Percentiles rank a stretch among this genome's conserved stretches.
phyloP scores from a whole-genome alignment of 2,113 vertebrate species.

The Octodon degus region DNA sequence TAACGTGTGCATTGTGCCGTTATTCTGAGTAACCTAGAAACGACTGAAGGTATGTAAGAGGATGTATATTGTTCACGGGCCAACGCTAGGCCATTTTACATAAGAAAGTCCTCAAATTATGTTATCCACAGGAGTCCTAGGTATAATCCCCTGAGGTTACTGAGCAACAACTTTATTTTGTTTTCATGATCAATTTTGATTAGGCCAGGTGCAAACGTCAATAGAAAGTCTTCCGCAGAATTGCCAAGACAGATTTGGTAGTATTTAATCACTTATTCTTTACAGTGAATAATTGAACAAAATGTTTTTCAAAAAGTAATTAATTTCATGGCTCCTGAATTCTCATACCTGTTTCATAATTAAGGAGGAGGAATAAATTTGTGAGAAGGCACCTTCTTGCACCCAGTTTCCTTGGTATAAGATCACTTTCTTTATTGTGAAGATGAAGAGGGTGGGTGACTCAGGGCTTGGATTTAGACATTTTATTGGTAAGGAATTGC shows the following conservation, averaged over 20 bases:
- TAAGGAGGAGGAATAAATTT: conserved; percentile 62
- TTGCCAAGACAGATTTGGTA: conserved; percentile 23
- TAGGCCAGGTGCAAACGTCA: neutral
- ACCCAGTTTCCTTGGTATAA: neutral
- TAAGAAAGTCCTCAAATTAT: neutral
- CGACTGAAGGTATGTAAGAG: neutral
- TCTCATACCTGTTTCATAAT: conserved; percentile 72
- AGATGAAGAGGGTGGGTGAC: conserved; percentile 45
- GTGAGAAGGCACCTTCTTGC: conserved; percentile 59
- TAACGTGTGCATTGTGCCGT: neutral
- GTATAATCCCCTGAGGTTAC: neutral
- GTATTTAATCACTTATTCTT: conserved; percentile 66
- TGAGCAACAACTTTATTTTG: neutral
- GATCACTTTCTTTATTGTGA: conserved; percentile 41
- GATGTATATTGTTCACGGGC: neutral
- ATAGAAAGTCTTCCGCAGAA: neutral
- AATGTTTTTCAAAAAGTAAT: conserved; percentile 65
- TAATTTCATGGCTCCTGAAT: conserved; percentile 71
- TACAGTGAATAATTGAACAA: conserved; percentile 62
- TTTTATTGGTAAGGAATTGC: conserved; percentile 23
- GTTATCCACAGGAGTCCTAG: neutral
- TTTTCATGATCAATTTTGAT: conserved; percentile 15
- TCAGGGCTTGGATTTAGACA: conserved; percentile 56
- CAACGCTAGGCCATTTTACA: neutral
- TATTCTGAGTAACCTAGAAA: neutral